These are phyloP conservation scores for Columba janthina DNA, from an alignment of 2,113 vertebrate species.

Conservation along the genomic window DNA sequence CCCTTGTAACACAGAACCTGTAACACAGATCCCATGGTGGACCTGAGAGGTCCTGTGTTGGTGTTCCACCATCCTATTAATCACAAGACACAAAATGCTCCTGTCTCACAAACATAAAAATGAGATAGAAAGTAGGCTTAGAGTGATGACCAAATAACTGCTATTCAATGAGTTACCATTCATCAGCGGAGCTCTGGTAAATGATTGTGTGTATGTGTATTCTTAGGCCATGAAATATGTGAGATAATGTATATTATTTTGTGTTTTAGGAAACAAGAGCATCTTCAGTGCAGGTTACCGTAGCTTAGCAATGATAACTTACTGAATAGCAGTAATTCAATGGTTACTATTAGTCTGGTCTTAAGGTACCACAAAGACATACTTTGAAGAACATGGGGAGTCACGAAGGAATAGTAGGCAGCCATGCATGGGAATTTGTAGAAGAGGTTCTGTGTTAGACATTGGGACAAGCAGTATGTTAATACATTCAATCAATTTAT, in stretches of 20 bases:
- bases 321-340: neutral
- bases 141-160: neutral
- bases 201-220: neutral
- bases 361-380: neutral
- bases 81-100: neutral
- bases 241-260: neutral
- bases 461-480: neutral
- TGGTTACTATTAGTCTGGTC: neutral
- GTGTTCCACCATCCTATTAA: neutral
- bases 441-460: neutral
- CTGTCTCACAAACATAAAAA: neutral
- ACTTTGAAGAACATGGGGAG: neutral
- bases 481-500: neutral
- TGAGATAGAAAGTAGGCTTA: neutral
- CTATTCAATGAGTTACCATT: neutral
- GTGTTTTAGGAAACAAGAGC: neutral
- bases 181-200: neutral
- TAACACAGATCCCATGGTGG: too few species aligned
- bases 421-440: neutral
- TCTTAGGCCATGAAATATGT: neutral
- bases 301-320: neutral
- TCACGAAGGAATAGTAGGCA: neutral
- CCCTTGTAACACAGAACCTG: neutral
- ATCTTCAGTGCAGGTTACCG: neutral
- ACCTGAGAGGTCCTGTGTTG: neutral